Conservation (phyloP, 2,888 invertebrate genomes). For the Argynnis bischoffii region DNA sequence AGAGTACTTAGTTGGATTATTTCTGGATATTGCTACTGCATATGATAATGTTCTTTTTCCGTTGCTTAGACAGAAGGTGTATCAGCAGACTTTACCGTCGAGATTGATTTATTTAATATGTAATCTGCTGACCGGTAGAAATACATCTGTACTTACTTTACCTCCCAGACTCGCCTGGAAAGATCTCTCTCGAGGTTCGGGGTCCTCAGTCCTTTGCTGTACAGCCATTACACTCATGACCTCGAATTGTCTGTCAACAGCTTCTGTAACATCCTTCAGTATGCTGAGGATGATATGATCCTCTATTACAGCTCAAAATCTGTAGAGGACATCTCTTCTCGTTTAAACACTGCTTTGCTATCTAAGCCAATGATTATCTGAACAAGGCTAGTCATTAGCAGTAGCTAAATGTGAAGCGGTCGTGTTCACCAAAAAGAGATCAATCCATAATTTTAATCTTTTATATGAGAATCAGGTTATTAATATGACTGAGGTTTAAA, state of each 20-base stretch:
- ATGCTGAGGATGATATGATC: conserved; percentile 38
- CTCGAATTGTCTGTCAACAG: conserved; percentile 13
- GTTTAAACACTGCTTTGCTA: conserved; percentile 8
- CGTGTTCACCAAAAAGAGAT: too few species aligned
- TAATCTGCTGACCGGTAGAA: background rate
- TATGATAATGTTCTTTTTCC: background rate
- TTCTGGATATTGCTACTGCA: background rate
- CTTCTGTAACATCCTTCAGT: conserved; percentile 36
- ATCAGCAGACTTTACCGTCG: background rate
- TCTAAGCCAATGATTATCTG: conserved; percentile 7
- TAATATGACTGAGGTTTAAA: too few species aligned
- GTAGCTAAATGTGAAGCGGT: background rate
- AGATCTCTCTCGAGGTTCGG: too few species aligned
- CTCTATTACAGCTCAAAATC: conserved; percentile 16
- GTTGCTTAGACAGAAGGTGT: background rate
- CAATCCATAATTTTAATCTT: too few species aligned
- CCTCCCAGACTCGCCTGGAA: too few species aligned
- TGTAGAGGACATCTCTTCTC: conserved; percentile 3
- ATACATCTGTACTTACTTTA: too few species aligned
- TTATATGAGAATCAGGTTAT: too few species aligned
- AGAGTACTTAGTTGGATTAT: background rate
- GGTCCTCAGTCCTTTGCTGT: conserved; percentile 31
- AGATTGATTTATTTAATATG: background rate
- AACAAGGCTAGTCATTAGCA: conserved; percentile 10
- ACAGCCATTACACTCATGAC: conserved; percentile 38